A percentile compares a stretch with the other conserved stretches of the same genome.
phyloP scores from a whole-genome alignment of 2,797 vertebrate genomes.

The Sebastes alutus region DNA sequence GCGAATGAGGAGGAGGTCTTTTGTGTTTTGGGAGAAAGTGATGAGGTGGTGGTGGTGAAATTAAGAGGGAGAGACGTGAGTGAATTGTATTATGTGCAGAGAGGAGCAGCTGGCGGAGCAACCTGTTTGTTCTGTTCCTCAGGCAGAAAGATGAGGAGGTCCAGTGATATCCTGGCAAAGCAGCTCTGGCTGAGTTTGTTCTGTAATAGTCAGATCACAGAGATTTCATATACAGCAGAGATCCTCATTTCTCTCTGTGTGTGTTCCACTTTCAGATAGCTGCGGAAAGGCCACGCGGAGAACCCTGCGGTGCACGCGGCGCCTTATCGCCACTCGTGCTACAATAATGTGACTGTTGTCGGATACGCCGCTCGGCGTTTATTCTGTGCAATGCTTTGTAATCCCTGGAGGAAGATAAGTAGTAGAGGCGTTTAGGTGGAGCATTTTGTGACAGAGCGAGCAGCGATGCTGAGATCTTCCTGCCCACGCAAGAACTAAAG shows the following conservation, averaged over 20 bases:
- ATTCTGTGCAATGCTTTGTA: slow-evolving; percentile 56
- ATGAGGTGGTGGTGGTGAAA: slow-evolving; percentile 26
- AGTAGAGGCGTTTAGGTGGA: slow-evolving; percentile 54
- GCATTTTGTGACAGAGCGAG: slow-evolving; percentile 50
- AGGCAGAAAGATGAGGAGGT: slow-evolving; percentile 22
- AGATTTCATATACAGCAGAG: slow-evolving; percentile 30
- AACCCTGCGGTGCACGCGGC: not conserved
- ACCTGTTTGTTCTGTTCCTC: slow-evolving; percentile 32
- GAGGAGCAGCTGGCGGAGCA: slow-evolving; percentile 20
- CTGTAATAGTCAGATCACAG: slow-evolving; percentile 37
- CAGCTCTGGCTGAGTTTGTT: slow-evolving; percentile 10
- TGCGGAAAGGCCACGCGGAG: slow-evolving; percentile 35
- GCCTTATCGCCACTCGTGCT: slow-evolving; percentile 44
- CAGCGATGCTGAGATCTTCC: slow-evolving; percentile 42
- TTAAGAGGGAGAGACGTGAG: slow-evolving; percentile 35
- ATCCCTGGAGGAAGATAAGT: slow-evolving; percentile 60
- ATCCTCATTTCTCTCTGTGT: slow-evolving; percentile 22
- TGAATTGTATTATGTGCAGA: slow-evolving; percentile 24
- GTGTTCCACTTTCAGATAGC: slow-evolving; percentile 34
- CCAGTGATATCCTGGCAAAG: not conserved
- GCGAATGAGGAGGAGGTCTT: not conserved
- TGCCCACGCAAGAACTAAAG: slow-evolving; percentile 42
- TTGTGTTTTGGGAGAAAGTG: slow-evolving; percentile 12
- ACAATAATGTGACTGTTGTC: slow-evolving; percentile 63
- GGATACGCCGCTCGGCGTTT: slow-evolving; percentile 31